Evolutionary conservation across 2,888 invertebrate genomes (phyloP).

Genomic region (Heliconius charithonia): DNA sequence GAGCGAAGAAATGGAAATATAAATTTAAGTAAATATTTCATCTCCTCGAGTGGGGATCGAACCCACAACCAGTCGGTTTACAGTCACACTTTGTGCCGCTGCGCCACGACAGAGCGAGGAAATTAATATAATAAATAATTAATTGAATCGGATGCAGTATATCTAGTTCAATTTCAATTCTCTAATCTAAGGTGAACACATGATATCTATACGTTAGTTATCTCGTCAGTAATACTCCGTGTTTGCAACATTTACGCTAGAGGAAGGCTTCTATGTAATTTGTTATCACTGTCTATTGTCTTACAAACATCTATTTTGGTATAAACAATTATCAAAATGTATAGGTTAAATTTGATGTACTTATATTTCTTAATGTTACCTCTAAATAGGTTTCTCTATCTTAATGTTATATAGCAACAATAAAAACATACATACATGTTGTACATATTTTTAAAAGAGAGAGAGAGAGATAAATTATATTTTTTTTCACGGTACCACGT

Average conservation of each 20-base stretch:
- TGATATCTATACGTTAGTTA: constrained; percentile 21
- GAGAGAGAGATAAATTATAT: no score
- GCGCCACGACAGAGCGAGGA: no score
- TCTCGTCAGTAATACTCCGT: constrained; percentile 23
- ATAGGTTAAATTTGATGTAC: constrained; percentile 15
- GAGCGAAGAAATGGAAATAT: no score
- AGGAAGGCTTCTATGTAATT: constrained; percentile 21
- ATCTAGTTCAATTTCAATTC: background rate
- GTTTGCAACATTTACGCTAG: constrained; percentile 25
- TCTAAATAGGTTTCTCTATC: background rate
- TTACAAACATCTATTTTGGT: constrained; percentile 14
- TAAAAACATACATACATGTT: background rate
- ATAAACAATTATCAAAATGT: background rate
- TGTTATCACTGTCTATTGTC: constrained; percentile 1
- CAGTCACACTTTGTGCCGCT: no score
- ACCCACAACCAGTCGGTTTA: no score
- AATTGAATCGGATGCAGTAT: background rate
- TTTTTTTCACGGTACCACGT: no score
- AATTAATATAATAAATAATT: no score
- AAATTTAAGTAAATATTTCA: no score
- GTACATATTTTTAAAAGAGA: background rate
- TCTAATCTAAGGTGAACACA: constrained; percentile 3
- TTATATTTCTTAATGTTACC: background rate
- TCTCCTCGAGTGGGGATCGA: no score
- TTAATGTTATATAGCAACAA: background rate